These are phyloP conservation scores for Dendrocincla tyrannina DNA, from an alignment of 2,797 vertebrate species.

Conservation along the genomic window DNA sequence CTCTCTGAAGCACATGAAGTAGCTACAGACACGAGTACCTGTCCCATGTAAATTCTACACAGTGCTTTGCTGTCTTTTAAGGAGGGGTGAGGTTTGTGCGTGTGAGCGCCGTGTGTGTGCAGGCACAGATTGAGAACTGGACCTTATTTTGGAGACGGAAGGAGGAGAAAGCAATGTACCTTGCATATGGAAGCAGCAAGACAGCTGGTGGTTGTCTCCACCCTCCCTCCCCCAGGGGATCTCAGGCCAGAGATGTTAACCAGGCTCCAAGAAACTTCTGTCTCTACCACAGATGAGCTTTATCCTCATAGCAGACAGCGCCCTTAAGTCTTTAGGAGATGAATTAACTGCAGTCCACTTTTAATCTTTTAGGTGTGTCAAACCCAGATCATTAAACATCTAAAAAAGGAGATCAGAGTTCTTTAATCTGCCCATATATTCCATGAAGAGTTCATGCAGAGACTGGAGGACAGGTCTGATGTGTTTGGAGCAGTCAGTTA, in stretches of 20 bases:
- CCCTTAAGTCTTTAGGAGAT: conserved; percentile 18
- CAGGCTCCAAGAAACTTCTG: conserved; percentile 37
- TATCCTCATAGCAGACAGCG: conserved; percentile 21
- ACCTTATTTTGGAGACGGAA: not conserved
- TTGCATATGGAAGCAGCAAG: not conserved
- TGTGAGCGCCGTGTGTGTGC: fast-evolving
- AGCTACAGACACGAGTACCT: not conserved
- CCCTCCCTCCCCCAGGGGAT: not conserved
- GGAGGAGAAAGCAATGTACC: not conserved
- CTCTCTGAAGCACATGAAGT: not conserved
- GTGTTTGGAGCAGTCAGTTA: not conserved
- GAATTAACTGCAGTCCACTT: conserved; percentile 44
- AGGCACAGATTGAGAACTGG: not conserved
- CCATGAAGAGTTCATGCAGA: not conserved
- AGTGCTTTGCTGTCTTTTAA: not conserved
- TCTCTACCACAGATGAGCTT: conserved; percentile 34
- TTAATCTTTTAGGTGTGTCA: conserved; percentile 54
- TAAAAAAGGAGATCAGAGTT: conserved; percentile 2
- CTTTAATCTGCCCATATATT: conserved; percentile 8
- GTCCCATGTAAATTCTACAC: not conserved
- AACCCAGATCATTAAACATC: conserved; percentile 9
- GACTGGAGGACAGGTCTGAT: not conserved
- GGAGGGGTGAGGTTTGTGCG: not conserved
- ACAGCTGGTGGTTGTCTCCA: not conserved
- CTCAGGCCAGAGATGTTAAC: not conserved